Percentiles rank a stretch among this genome's conserved stretches.
Evolutionary conservation across 2,888 invertebrate species (phyloP).

Genomic region (Drosophila barbarae): DNA sequence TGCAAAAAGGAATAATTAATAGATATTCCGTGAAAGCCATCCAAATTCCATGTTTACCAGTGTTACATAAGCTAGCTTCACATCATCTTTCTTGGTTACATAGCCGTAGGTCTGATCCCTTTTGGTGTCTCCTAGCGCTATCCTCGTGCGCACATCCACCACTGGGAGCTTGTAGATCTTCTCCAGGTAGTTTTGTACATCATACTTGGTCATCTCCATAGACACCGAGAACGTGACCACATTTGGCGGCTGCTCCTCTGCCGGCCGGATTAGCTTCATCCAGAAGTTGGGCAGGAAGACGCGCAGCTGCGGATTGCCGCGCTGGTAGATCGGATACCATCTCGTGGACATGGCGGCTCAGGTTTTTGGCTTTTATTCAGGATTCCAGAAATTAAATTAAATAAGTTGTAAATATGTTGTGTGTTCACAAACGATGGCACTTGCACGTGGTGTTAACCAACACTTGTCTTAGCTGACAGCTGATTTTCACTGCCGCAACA

Average conservation of each 20-base stretch:
- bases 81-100: slow-evolving; percentile 90
- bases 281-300: slow-evolving; percentile 98
- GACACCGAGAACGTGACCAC: slow-evolving; percentile 93
- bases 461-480: slow-evolving; percentile 38
- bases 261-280: slow-evolving; percentile 92
- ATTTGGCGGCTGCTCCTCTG: slow-evolving; percentile 86
- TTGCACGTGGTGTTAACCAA: slow-evolving; percentile 51
- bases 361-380: slow-evolving; percentile 20
- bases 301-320: slow-evolving; percentile 95
- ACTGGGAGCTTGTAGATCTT: slow-evolving; percentile 96
- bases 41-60: slow-evolving; percentile 82
- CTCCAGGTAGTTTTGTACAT: slow-evolving; percentile 95
- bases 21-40: not conserved
- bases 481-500: slow-evolving; percentile 20
- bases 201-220: slow-evolving; percentile 94
- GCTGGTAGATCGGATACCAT: slow-evolving; percentile 93
- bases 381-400: slow-evolving; percentile 19
- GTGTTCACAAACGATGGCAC: slow-evolving; percentile 3
- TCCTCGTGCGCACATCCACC: slow-evolving; percentile 87
- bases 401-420: slow-evolving; percentile 8
- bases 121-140: slow-evolving; percentile 85
- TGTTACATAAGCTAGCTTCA: slow-evolving; percentile 88
- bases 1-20: slow-evolving; percentile 77
- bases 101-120: slow-evolving; percentile 83
- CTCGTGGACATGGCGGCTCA: slow-evolving; percentile 75